Evolutionary conservation across 2,113 vertebrate genomes (phyloP).

Genomic region (Typhlomys cinereus): DNA sequence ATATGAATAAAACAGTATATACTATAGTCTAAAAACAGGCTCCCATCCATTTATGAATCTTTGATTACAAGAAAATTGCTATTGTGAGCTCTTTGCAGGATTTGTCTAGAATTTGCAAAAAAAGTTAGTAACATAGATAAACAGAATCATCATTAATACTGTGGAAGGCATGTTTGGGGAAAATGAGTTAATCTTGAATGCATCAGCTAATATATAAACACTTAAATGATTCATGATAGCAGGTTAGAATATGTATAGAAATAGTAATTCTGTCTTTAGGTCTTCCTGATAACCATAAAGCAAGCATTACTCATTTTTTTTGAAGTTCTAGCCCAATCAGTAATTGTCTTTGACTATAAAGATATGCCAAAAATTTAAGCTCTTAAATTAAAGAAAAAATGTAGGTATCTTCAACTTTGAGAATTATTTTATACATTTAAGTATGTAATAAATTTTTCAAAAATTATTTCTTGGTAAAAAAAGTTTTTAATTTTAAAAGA

Average conservation of each 20-base stretch:
- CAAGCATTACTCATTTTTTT: background rate
- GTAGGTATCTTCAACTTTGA: background rate
- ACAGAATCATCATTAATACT: background rate
- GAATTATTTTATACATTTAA: background rate
- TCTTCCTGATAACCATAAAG: background rate
- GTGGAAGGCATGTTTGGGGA: too few species aligned
- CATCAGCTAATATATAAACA: background rate
- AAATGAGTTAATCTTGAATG: background rate
- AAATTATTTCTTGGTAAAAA: conserved; percentile 8
- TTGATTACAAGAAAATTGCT: background rate
- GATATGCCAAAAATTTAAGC: background rate
- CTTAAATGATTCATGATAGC: background rate
- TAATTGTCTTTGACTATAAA: background rate
- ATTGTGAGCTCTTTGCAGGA: background rate
- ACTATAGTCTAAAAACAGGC: background rate
- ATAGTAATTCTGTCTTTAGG: background rate
- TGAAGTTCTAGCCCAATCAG: background rate
- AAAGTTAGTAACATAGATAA: background rate
- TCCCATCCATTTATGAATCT: background rate
- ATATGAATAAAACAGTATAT: accelerated
- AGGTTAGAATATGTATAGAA: background rate
- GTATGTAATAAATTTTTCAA: background rate
- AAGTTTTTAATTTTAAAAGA: background rate
- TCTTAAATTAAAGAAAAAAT: background rate
- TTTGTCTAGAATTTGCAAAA: background rate